These are phyloP conservation scores for Elysia crispata DNA, from an alignment of 2,888 invertebrate genomes.

Conservation along the genomic window DNA sequence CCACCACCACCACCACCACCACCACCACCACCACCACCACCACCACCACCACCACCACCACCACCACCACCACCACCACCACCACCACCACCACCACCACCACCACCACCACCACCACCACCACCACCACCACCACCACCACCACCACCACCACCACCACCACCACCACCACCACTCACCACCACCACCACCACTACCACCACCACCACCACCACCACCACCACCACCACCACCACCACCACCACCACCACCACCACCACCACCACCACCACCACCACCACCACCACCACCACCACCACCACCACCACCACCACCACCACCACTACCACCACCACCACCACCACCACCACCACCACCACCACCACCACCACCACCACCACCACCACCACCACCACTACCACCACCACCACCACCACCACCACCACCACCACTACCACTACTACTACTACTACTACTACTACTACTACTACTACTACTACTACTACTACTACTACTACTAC, in stretches of 20 bases:
- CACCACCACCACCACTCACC: too few species aligned
- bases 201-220: neutral
- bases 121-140: neutral
- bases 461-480: conserved; percentile 26
- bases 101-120: neutral
- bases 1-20: too few species aligned
- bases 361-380: conserved; percentile 15
- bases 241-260: neutral
- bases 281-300: neutral
- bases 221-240: neutral
- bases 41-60: neutral
- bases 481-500: conserved; percentile 26
- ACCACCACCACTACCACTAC: neutral
- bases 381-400: conserved; percentile 3
- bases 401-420: neutral
- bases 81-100: neutral
- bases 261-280: neutral
- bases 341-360: conserved; percentile 6
- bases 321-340: conserved; percentile 5
- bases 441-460: conserved; percentile 9
- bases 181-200: neutral
- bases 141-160: neutral
- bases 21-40: too few species aligned
- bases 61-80: neutral
- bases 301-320: neutral